These are phyloP conservation scores for Oreortyx pictus DNA, from an alignment of 2,797 vertebrate species.

Conservation along the genomic window DNA sequence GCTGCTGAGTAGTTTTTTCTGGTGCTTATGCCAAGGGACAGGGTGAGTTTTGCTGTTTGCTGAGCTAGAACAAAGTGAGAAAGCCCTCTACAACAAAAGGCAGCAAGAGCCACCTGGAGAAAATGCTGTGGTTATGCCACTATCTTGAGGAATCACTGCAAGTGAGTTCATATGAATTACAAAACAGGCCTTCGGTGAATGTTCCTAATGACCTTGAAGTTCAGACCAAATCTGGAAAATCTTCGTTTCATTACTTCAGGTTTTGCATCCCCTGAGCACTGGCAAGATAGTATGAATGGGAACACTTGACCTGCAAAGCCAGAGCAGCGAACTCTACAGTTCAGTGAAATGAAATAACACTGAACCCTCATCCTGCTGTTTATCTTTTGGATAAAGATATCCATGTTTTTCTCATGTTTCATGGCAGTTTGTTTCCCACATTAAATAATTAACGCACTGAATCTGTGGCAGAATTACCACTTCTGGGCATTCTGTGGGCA, in stretches of 20 bases:
- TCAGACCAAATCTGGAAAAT: background rate
- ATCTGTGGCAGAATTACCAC: background rate
- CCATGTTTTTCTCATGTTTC: background rate
- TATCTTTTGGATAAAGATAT: background rate
- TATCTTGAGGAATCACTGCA: background rate
- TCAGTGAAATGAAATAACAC: background rate
- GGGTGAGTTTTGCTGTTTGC: background rate
- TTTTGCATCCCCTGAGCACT: background rate
- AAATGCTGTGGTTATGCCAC: background rate
- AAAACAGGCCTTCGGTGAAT: background rate
- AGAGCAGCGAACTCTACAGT: background rate
- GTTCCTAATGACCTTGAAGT: background rate
- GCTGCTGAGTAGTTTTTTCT: background rate
- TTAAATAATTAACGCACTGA: background rate
- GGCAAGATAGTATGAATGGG: background rate
- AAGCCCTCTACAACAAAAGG: background rate
- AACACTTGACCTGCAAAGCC: background rate
- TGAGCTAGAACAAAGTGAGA: fast-evolving
- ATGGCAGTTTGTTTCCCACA: background rate
- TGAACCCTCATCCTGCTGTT: background rate
- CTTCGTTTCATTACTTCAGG: background rate
- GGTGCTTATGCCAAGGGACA: background rate
- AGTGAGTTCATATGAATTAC: background rate
- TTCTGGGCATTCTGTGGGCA: background rate
- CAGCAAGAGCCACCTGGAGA: background rate